These are phyloP conservation scores for Potamarius usumacintae DNA, from an alignment of 2,113 vertebrate genomes.

Conservation along the genomic window DNA sequence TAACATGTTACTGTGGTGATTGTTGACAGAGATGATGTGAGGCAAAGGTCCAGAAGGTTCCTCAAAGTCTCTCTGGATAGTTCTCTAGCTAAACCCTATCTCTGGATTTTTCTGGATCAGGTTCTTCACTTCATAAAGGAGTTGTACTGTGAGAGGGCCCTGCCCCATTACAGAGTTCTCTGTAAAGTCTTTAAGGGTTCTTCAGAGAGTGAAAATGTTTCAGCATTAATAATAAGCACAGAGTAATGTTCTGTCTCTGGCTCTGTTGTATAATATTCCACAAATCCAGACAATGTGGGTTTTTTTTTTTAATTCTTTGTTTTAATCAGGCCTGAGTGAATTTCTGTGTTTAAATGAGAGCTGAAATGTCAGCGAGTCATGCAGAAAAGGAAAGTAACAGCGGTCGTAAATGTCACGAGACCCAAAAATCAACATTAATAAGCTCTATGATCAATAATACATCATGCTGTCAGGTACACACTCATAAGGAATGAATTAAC, in stretches of 20 bases:
- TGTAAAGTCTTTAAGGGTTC: neutral
- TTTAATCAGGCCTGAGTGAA: constrained; percentile 48
- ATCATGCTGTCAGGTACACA: constrained; percentile 52
- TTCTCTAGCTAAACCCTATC: neutral
- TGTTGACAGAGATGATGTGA: neutral
- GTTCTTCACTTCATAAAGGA: neutral
- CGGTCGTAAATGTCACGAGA: constrained; percentile 60
- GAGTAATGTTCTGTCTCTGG: neutral
- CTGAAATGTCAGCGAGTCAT: constrained; percentile 50
- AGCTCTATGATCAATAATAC: constrained; percentile 59
- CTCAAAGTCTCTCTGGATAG: neutral
- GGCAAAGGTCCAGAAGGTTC: neutral
- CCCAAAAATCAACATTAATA: constrained; percentile 61
- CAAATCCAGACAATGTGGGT: neutral
- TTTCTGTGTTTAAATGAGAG: constrained; percentile 48
- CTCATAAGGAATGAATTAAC: constrained; percentile 52
- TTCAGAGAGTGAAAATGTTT: neutral
- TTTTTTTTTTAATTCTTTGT: constrained; percentile 14
- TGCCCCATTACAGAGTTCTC: neutral
- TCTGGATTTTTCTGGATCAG: neutral
- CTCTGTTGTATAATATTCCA: neutral
- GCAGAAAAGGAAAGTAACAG: constrained; percentile 47
- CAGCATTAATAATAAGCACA: neutral
- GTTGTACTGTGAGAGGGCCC: neutral
- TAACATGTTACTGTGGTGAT: neutral